phyloP scores from a whole-genome alignment of 2,113 vertebrate genomes.

The Serilophus lunatus region DNA sequence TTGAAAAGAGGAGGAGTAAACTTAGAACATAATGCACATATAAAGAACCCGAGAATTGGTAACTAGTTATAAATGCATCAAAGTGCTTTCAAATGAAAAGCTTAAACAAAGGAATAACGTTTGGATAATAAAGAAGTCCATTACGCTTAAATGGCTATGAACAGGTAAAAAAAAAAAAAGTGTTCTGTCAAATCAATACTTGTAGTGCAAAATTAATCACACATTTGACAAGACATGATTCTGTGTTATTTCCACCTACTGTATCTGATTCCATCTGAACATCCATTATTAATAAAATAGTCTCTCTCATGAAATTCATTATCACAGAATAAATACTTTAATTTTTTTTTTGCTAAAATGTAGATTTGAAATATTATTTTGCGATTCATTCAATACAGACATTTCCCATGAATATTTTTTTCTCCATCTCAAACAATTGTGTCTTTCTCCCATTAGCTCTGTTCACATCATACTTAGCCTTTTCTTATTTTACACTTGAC shows the following conservation, averaged over 20 bases:
- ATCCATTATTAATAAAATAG: slow-evolving; percentile 32
- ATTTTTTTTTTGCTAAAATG: neutral
- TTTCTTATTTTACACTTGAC: neutral
- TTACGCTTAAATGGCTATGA: slow-evolving; percentile 25
- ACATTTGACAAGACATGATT: slow-evolving; percentile 49
- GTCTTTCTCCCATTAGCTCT: neutral
- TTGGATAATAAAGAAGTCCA: slow-evolving; percentile 52
- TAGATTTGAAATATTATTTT: neutral
- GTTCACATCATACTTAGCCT: neutral
- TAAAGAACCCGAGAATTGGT: slow-evolving; percentile 39
- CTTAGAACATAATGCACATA: slow-evolving; percentile 45
- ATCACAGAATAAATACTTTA: slow-evolving; percentile 23
- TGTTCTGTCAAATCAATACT: slow-evolving; percentile 53
- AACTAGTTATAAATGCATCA: slow-evolving; percentile 56
- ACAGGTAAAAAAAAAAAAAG: slow-evolving; percentile 46
- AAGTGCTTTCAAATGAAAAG: slow-evolving; percentile 9
- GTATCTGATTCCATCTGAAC: slow-evolving; percentile 9
- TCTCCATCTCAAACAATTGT: neutral
- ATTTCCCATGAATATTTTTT: neutral
- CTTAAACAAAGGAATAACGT: slow-evolving; percentile 50
- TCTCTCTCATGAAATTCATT: slow-evolving; percentile 17
- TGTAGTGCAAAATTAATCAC: slow-evolving; percentile 59
- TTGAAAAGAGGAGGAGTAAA: slow-evolving; percentile 55
- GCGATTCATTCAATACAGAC: neutral
- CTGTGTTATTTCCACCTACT: slow-evolving; percentile 45